A percentile compares a stretch with the other conserved stretches of the same genome.
phyloP scores from a whole-genome alignment of 2,797 vertebrate species.

The Manis javanica region DNA sequence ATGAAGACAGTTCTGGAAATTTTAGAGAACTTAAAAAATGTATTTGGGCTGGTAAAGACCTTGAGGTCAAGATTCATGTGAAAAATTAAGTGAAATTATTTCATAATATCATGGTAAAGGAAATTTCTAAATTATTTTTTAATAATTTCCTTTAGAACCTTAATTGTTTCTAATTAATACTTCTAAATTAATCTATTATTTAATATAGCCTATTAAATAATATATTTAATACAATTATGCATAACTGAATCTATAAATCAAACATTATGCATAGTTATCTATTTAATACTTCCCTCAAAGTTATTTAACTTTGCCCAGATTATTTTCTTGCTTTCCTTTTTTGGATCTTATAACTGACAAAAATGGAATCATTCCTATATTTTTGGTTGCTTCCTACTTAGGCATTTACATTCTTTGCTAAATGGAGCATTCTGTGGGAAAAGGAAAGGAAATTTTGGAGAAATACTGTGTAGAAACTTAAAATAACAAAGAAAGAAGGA shows the following conservation, averaged over 20 bases:
- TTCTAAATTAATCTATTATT: conserved; percentile 12
- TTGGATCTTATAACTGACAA: not conserved
- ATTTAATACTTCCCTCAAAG: not conserved
- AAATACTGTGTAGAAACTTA: conserved; percentile 62
- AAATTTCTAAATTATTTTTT: not conserved
- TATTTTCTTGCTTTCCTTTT: not conserved
- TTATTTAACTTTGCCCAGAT: not conserved
- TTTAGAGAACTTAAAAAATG: not conserved
- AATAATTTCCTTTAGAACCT: too few species aligned
- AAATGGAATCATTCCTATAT: not conserved
- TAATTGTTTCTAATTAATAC: not conserved
- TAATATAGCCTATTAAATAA: not conserved
- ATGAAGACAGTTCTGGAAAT: not conserved
- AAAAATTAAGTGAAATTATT: conserved; percentile 2
- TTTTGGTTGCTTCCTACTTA: not conserved
- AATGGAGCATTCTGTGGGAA: conserved; percentile 35
- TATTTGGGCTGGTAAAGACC: not conserved
- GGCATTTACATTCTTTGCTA: conserved; percentile 29
- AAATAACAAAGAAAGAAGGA: conserved; percentile 45
- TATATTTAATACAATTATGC: not conserved
- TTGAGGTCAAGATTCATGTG: not conserved
- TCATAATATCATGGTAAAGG: not conserved
- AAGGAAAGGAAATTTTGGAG: conserved; percentile 60
- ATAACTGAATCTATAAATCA: not conserved
- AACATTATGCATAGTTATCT: not conserved